These are phyloP conservation scores for Callithrix jacchus DNA, from an alignment of 2,113 vertebrate species.

Conservation along the genomic window DNA sequence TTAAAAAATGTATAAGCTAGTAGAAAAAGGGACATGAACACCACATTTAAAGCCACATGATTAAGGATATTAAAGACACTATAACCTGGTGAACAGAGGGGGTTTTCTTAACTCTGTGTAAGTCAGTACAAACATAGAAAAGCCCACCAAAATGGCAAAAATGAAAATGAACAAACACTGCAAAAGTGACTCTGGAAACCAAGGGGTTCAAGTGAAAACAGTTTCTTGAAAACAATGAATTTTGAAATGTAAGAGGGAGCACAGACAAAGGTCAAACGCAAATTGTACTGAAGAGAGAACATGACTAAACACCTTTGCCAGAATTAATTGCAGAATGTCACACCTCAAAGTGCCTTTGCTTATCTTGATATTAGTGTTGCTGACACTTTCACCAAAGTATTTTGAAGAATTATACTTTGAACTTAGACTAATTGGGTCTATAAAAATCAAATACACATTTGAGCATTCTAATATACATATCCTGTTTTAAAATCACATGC, in stretches of 20 bases:
- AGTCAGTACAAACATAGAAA: neutral
- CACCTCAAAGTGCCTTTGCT: conserved; percentile 7
- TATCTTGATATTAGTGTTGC: neutral
- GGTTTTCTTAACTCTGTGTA: neutral
- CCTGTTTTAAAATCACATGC: neutral
- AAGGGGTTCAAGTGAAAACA: neutral
- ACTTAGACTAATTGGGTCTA: neutral
- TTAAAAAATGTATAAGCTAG: neutral
- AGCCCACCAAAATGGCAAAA: neutral
- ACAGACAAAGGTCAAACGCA: neutral
- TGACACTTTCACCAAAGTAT: neutral
- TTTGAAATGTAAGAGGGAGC: neutral
- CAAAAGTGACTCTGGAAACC: neutral
- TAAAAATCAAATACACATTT: neutral
- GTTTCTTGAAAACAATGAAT: conserved; percentile 1
- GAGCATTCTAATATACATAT: neutral
- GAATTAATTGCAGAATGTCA: conserved; percentile 43
- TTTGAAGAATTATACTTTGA: neutral
- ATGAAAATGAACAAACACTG: neutral
- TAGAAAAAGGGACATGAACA: neutral
- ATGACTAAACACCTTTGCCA: neutral
- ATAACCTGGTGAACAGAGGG: neutral
- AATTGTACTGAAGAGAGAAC: neutral
- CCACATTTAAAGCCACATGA: neutral
- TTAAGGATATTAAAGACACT: neutral